These are phyloP conservation scores for Acanthosepion esculentum DNA, from an alignment of 2,888 invertebrate species.

Conservation along the genomic window DNA sequence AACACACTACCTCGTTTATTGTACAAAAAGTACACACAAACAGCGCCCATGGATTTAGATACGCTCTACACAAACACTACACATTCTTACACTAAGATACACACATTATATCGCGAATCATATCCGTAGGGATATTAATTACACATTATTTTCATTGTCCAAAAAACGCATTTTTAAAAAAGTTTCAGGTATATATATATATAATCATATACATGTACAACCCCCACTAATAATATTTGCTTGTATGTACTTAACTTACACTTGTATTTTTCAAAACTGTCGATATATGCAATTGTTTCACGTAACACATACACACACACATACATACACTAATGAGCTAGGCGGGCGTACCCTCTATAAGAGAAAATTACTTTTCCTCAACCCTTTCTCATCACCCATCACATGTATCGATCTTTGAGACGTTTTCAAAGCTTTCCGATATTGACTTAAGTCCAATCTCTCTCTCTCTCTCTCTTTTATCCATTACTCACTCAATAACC, in stretches of 20 bases:
- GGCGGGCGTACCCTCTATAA: not conserved
- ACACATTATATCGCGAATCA: not conserved
- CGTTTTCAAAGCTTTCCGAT: not conserved
- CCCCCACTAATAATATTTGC: not conserved
- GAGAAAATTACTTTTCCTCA: not conserved
- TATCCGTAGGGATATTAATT: not conserved
- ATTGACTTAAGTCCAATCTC: not conserved
- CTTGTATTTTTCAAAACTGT: not conserved
- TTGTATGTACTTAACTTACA: not conserved
- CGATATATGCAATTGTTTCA: not conserved
- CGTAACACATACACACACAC: not conserved
- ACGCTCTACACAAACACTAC: no score
- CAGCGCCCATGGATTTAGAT: no score
- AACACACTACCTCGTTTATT: no score
- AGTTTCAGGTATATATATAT: no score
- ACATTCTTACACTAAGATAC: no score
- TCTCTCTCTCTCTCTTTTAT: not conserved
- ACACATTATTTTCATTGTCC: no score
- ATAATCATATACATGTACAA: no score
- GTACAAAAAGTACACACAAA: no score
- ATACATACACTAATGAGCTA: not conserved
- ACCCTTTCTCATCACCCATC: not conserved
- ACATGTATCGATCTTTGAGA: slow-evolving; percentile 7
- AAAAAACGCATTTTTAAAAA: no score
- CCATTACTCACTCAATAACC: not conserved